Conservation (phyloP, 2,797 vertebrate genomes). For the Lophotriccus pileatus region DNA sequence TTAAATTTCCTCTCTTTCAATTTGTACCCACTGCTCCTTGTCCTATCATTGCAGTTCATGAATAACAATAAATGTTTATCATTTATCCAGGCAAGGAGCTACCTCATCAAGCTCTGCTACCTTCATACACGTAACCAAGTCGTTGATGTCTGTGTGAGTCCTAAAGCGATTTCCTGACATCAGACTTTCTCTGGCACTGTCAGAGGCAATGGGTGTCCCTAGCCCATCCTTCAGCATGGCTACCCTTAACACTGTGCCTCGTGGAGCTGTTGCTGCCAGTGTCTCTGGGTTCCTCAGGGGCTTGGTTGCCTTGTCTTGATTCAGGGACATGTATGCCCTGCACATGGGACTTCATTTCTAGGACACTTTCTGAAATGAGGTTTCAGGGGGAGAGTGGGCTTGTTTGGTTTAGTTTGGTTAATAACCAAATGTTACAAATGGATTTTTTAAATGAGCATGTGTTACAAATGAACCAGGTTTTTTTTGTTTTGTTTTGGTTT, state of each 20-base stretch:
- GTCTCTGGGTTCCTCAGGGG: neutral
- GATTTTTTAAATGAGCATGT: neutral
- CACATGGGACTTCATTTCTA: neutral
- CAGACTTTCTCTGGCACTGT: neutral
- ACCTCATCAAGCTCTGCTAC: neutral
- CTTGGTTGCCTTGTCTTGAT: neutral
- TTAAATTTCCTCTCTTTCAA: neutral
- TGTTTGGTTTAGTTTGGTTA: neutral
- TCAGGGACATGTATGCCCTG: fast-evolving
- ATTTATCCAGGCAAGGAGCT: neutral
- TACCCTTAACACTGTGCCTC: neutral
- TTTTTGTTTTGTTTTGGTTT: neutral
- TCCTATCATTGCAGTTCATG: neutral
- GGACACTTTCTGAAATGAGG: neutral
- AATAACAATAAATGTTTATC: neutral
- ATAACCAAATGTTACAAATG: neutral
- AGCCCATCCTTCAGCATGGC: neutral
- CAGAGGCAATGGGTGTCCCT: neutral
- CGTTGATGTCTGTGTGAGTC: neutral
- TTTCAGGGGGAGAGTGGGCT: fast-evolving
- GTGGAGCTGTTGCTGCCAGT: neutral
- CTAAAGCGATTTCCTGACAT: neutral
- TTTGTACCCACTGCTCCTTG: neutral
- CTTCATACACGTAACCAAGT: neutral
- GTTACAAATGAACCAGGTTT: neutral